Evolutionary conservation across 2,113 vertebrate genomes (phyloP), one percentile per base, ranked within the genome.

Genomic region (Clarias macrocephalus): DNA sequence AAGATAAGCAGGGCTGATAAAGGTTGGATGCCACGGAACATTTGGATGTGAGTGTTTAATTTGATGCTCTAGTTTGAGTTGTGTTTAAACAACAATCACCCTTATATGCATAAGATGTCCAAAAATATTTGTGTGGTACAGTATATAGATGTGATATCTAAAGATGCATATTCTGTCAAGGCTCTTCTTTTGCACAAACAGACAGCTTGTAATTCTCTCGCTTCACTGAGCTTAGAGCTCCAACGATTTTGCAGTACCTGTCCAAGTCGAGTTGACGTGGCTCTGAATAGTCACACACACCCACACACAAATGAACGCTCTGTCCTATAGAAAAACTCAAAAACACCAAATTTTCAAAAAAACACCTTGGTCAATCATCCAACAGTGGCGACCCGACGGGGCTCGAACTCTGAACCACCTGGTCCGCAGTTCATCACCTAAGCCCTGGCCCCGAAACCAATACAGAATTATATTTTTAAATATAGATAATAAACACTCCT

Each of bases 141-240:
- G 33, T 37, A 37, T 54, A 77, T 12, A 76, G 23, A 75, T 23
- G 72, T 23, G 72, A 73, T 48, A 12, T 73, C 19, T 21, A 48
- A 23, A 18, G 9, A 76, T 73, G 33, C 23, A 11, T 73, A 42
- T 42, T 73, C 19, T 73, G 42, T 73, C 42, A 73, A 3, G 9
- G 21, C 70, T 42, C 33, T 73, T 73, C 73, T 21, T 76, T 23
- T 28, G 72, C 72, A 75, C 72, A 75, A 13, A 18, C 54, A 37
- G 68, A 9, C 76, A 30, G 28, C n/a, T 42, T 21, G 77, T 72
- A 81, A 82, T 59, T 86, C 37, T 63, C 70, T 72, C 56, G n/a
- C 86, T 28, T 23, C 70, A n/a, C 79, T 77, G 72, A 25, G 56
- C 60, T 30, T 85, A 42, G 37, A 85, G 56, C 33, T 54, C 84